Evolutionary conservation across 2,797 vertebrate genomes (phyloP).

Genomic region (Crenuchus spilurus): DNA sequence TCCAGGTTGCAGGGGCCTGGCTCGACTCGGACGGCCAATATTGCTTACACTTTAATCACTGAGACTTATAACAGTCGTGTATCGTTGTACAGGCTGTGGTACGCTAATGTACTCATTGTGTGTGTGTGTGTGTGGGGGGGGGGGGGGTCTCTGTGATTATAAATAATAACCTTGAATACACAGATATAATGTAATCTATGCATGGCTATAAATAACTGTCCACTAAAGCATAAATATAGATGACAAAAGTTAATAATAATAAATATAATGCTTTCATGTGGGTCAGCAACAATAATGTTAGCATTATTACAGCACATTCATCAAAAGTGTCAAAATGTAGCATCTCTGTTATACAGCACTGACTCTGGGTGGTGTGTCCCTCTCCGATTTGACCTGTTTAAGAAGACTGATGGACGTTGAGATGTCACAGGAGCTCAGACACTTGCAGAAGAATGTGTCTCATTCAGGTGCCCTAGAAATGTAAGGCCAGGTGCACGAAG

Average conservation of each 20-base stretch:
- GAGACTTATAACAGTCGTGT: conserved; percentile 31
- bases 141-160: not conserved
- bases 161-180: not conserved
- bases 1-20: conserved; percentile 21
- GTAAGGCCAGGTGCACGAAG: no score
- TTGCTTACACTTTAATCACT: conserved; percentile 31
- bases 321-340: no score
- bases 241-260: not conserved
- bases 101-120: conserved; percentile 15
- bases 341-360: no score
- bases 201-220: not conserved
- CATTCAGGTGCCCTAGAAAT: not conserved
- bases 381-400: not conserved
- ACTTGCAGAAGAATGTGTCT: not conserved
- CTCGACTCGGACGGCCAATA: conserved; percentile 21
- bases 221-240: not conserved
- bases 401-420: not conserved
- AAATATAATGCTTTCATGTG: no score
- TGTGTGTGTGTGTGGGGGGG: not conserved
- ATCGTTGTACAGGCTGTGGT: conserved; percentile 18
- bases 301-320: no score
- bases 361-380: no score
- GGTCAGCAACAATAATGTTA: no score
- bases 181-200: not conserved
- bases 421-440: not conserved